Conservation (phyloP, 2,888 invertebrate genomes). For the Mythimna ferrago region DNA sequence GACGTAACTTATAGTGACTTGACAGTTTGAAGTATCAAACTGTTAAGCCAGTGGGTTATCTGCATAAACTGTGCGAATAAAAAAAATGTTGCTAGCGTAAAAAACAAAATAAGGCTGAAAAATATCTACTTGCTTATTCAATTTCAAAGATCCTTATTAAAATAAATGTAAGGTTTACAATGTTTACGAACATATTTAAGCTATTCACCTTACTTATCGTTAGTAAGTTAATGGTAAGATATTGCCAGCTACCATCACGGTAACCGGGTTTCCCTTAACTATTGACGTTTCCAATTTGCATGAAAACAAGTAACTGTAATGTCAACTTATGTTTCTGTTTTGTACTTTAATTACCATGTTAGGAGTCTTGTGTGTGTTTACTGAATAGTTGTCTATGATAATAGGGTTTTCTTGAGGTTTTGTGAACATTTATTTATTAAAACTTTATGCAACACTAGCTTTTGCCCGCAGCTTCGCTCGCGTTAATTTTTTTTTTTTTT, state of each 20-base stretch:
- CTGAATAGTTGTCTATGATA: neutral
- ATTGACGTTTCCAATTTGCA: conserved; percentile 48
- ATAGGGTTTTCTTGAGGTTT: too few relatives aligned
- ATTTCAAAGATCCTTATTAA: neutral
- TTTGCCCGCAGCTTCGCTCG: too few relatives aligned
- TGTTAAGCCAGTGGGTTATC: too few relatives aligned
- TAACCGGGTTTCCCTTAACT: conserved; percentile 50
- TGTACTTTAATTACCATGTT: conserved; percentile 30
- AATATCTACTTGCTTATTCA: neutral
- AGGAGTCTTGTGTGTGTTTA: neutral
- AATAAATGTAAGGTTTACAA: conserved; percentile 26
- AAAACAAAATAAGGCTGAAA: too few relatives aligned
- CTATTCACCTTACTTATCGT: conserved; percentile 15
- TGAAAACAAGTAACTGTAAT: conserved; percentile 43
- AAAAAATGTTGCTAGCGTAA: too few relatives aligned
- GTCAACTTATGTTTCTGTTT: conserved; percentile 25
- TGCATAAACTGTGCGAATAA: too few relatives aligned
- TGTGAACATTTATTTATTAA: too few relatives aligned
- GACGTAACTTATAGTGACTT: too few relatives aligned
- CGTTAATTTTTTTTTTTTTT: neutral
- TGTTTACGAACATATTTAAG: conserved; percentile 5
- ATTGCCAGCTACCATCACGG: conserved; percentile 11
- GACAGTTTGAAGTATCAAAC: too few relatives aligned
- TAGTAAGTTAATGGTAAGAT: conserved; percentile 25
- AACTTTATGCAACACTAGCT: too few relatives aligned